Base-by-base conservation (phyloP, 2,113 vertebrate species). In the Oplegnathus fasciatus region DNA sequence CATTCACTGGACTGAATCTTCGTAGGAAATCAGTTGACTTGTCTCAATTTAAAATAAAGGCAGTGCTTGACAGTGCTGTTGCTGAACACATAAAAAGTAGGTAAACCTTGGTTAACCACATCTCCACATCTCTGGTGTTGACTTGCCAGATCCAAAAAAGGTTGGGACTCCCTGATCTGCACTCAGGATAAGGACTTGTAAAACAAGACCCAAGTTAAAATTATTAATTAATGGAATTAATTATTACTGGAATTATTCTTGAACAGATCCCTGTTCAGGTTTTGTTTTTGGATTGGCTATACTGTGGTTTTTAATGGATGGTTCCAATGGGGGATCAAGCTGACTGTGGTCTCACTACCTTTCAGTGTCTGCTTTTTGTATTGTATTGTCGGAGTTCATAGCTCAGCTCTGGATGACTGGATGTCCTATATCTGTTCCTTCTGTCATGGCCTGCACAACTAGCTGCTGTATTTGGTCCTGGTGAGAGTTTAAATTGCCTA, bases 161-260 rank as follows among this genome's bases (percentile, higher is more conserved):
- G 26, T 46, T n/a, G 22, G n/a, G 7, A n/a, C 8, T 58, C 37
- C 17, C 9, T 44, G 7, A 73, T 44, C 11, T 15, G 9, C 42
- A n/a, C 22, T 5, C 8, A 9, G 30, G 52, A 73, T 28, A 40
- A 61, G 58, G 18, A 26, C 54, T 52, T 26, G 3, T 30, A 64
- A 74, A 82, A 44, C 26, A 52, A 24, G 68, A 75, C 54, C 61
- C 40, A 70, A 13, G 70, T 64, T 62, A 64, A 48, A 61, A 55
- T 52, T 28, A 57, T n/a, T n/a, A n/a, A n/a, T n/a, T n/a, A n/a
- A n/a, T n/a, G n/a, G n/a, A n/a, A n/a, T n/a, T n/a, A n/a, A n/a
- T n/a, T n/a, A n/a, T n/a, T n/a, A 46, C 10, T 3, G 4, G 7
- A 54, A 14, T 55, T 46, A 9, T 61, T 65, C 28, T 70, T 37